Conservation (phyloP, 2,888 invertebrate species). For the Eupithecia tripunctaria region DNA sequence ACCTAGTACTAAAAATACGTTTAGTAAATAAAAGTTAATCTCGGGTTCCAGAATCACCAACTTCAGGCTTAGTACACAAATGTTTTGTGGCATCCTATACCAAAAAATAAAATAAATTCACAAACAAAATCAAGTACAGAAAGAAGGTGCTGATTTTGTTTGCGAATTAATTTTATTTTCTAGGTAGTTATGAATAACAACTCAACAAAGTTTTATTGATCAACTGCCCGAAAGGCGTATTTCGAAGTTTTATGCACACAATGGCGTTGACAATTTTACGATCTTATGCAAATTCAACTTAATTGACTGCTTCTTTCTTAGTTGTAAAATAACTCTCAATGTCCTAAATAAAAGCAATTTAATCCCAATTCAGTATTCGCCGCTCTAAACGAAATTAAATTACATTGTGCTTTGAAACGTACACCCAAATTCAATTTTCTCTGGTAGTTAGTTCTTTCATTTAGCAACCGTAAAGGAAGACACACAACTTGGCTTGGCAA, state of each 20-base stretch:
- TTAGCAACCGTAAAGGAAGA: constrained; percentile 27
- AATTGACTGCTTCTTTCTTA: constrained; percentile 13
- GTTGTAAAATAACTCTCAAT: constrained; percentile 12
- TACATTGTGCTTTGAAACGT: constrained; percentile 15
- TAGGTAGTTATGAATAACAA: constrained; percentile 16
- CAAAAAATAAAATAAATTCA: too few relatives aligned
- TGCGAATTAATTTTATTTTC: constrained; percentile 19
- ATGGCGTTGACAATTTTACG: constrained; percentile 23
- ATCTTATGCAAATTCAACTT: constrained; percentile 10
- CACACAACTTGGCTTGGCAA: constrained; percentile 25
- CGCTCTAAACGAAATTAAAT: constrained; percentile 26
- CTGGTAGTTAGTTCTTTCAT: constrained; percentile 32
- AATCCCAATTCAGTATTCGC: constrained; percentile 22
- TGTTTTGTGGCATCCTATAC: background rate
- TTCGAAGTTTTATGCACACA: constrained; percentile 25
- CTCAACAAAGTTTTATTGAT: constrained; percentile 18
- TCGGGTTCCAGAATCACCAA: too few relatives aligned
- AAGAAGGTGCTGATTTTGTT: background rate
- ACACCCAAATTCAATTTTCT: constrained; percentile 24
- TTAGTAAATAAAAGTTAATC: too few relatives aligned
- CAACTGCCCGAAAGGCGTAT: constrained; percentile 16
- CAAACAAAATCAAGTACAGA: too few relatives aligned
- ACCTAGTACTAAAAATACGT: too few relatives aligned
- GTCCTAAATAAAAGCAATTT: constrained; percentile 27
- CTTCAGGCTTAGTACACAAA: too few relatives aligned